Evolutionary conservation across 1,140 invertebrate species (phyloP), one percentile per base, ranked within the genome.

Genomic region (Drosophila guanche): DNA sequence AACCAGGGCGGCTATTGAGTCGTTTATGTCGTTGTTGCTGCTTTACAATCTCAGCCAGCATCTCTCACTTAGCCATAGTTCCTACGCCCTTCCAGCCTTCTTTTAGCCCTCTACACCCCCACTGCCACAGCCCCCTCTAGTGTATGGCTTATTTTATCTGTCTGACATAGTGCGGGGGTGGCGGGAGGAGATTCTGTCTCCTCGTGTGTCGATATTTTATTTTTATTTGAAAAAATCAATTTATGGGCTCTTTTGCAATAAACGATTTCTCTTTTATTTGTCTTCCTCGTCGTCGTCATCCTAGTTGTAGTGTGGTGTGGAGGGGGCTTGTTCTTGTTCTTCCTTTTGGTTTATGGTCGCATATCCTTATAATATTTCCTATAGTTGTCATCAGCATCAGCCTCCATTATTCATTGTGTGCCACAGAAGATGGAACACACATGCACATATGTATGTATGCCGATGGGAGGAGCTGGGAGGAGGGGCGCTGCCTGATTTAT

Each of bases 171-270:
- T 55, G 53, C 10, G 12, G 3, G 22, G 14, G 40, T 40, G 41
- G n/a, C 41, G 70, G 27, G 52, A 16, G 60, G 40, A 7, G 41
- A 22, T 2, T 22, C 47, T 43, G 22, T 37, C 33, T 37, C 53
- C 56, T 52, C 45, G 65, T 54, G 63, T 66, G 77, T 73, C 74
- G 83, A 86, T 86, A 86, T 86, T 86, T 86, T 86, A 86, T 86
- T 86, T 86, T 86, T 86, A 86, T 86, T 86, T 88, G 81, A 81
- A 78, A 86, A 88, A 86, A 86, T 86, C 81, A 86, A 86, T 86
- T 86, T 86, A 86, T 86, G 81, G 83, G 62, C 76, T 88, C 83
- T 83, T 86, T 88, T 80, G 81, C 81, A 86, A 86, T 86, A 86
- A 86, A 86, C 81, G 81, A 86, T 88, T 86, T 88, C 75, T 86